phyloP scores from a whole-genome alignment of 2,113 vertebrate species.

The Phalacrocorax carbo region DNA sequence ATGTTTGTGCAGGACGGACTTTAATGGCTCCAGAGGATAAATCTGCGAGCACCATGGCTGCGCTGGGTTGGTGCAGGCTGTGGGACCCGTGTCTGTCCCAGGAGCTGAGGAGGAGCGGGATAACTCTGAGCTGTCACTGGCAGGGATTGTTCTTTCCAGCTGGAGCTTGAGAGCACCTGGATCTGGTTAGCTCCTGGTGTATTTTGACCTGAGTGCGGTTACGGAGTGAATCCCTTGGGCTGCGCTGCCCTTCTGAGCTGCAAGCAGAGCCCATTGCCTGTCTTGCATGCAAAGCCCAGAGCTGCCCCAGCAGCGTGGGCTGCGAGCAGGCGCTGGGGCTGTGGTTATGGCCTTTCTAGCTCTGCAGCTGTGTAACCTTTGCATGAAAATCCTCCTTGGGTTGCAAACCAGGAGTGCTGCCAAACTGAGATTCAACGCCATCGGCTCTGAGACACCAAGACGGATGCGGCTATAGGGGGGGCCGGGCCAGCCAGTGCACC shows the following conservation, averaged over 20 bases:
- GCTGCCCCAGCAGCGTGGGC: background rate
- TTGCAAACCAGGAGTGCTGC: background rate
- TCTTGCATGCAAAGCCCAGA: background rate
- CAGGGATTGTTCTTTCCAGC: background rate
- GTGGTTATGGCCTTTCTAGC: background rate
- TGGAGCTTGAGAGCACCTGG: background rate
- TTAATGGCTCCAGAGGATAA: background rate
- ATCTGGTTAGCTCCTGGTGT: background rate
- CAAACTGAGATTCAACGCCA: background rate
- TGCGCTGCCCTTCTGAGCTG: background rate
- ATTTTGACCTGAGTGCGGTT: background rate
- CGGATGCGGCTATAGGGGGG: background rate
- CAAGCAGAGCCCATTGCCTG: background rate
- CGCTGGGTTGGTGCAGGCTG: fast-evolving
- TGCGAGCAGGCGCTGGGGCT: background rate
- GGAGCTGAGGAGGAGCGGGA: fast-evolving
- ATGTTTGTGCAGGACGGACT: background rate
- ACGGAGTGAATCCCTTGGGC: background rate
- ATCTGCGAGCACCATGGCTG: fast-evolving
- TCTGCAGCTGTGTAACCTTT: conserved; percentile 2
- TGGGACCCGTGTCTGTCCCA: background rate
- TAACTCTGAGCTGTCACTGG: background rate
- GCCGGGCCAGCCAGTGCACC: background rate
- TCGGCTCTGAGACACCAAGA: background rate
- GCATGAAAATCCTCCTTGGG: background rate